Conservation (phyloP, 2,113 vertebrate genomes). For the Tylochromis polylepis region DNA sequence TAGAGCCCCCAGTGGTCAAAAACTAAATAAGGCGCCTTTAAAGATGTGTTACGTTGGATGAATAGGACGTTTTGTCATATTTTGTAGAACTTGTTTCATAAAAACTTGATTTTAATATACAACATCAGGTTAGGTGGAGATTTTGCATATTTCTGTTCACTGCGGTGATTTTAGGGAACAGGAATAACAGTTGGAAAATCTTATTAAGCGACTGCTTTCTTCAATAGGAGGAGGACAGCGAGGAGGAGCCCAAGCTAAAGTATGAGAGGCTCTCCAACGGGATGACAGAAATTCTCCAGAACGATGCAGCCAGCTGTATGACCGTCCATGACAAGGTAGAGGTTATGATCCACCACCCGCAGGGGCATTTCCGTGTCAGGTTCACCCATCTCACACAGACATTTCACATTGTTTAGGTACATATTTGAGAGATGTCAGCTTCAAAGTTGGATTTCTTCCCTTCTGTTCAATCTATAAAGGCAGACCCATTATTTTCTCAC, state of each 20-base stretch:
- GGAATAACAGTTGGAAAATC: not conserved
- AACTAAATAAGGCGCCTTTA: not conserved
- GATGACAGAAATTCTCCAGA: conserved; percentile 93
- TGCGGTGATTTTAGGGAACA: not conserved
- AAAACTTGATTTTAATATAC: not conserved
- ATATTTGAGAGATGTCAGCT: conserved; percentile 40
- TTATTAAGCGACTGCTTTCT: conserved; percentile 1
- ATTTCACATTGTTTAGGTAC: conserved; percentile 42
- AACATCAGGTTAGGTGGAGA: not conserved
- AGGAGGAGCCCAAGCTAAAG: conserved; percentile 97
- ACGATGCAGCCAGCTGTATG: conserved; percentile 97
- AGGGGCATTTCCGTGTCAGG: conserved; percentile 5
- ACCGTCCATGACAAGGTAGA: conserved; percentile 96
- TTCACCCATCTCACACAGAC: not conserved
- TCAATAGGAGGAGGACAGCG: conserved; percentile 91
- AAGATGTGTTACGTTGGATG: not conserved
- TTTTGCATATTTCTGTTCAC: not conserved
- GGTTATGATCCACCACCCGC: conserved; percentile 13
- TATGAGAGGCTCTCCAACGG: conserved; percentile 95
- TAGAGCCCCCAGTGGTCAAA: not conserved
- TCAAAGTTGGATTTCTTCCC: conserved; percentile 29
- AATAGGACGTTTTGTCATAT: not conserved
- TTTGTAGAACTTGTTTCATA: not conserved
- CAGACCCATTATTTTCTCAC: conserved; percentile 55
- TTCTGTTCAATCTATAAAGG: conserved; percentile 6